Evolutionary conservation across 2,797 vertebrate genomes (phyloP), one percentile per base, ranked within the genome.

Genomic region (Melanotaenia parkinsoni): DNA sequence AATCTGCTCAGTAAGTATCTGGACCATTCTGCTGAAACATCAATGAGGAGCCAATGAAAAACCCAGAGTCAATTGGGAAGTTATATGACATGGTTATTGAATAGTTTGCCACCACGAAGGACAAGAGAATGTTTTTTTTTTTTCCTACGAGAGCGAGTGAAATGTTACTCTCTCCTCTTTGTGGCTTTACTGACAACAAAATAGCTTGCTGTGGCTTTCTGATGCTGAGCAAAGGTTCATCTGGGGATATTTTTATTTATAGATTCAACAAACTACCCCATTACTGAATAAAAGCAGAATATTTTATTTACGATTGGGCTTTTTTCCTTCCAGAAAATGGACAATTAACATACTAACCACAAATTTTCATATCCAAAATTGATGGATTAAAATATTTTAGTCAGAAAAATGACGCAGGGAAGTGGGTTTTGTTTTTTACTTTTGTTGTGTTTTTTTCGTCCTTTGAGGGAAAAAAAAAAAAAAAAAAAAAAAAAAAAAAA

Each of bases 21-120:
- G 67, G 53, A 77, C 47, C 58, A 63, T 40, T 80, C 63, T 35
- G 28, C 51, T 47, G 64, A 75, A 74, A 69, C 63, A 59, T 65
- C 28, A 70, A 14, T 3, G 54, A 16, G 60, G 76, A 53, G 60
- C 43, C 37, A 75, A 64, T 74, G 62, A 69, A 77, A 80, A 80
- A 67, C 24, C 33, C 50, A 12, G 51, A 67, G 61, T 60, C 61
- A 57, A 30, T 60, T 58, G 63, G 58, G 71, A 67, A 80, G 70
- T 72, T 58, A 65, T 47, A 70, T 74, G 56, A 76, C 72, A 82
- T 80, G 60, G 74, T 76, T 68, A 73, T 67, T 68, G 69, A 82
- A 77, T 18, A 56, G 45, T 56, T 66, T 67, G 53, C 38, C 24
- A 56, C 66, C 45, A 58, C 70, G 38, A 80, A 81, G 67, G 77